A percentile compares a stretch with the other conserved stretches of the same genome.
Evolutionary conservation across 35 echinoderm and acorn worm species (phyloP).

Genomic region (Diadema setosum): DNA sequence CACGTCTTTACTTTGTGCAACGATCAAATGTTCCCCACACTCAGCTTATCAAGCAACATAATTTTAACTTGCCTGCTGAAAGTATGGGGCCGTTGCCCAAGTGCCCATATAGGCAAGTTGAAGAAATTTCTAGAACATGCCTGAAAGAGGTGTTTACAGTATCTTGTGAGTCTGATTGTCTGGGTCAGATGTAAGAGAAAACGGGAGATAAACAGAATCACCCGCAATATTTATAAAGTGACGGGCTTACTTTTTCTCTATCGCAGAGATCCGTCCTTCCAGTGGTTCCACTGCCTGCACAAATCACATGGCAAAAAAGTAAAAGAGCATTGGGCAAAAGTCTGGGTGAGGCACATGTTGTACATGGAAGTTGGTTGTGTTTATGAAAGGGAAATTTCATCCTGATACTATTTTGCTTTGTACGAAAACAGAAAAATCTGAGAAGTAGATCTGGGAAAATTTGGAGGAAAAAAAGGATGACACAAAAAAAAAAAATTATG

Average conservation of each 20-base stretch:
- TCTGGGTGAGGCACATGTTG: neutral
- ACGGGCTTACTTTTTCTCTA: slow-evolving; percentile 82
- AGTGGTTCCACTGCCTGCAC: slow-evolving; percentile 60
- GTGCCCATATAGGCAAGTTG: neutral
- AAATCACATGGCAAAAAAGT: neutral
- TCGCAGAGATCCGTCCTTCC: slow-evolving; percentile 45
- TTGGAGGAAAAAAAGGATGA: too few species aligned
- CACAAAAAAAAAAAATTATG: too few species aligned
- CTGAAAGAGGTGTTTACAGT: neutral
- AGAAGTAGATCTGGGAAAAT: too few species aligned
- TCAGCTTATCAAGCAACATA: too few species aligned
- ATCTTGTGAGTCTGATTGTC: neutral
- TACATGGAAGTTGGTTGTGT: neutral
- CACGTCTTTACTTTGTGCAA: too few species aligned
- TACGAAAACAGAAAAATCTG: neutral
- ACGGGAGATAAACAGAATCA: neutral
- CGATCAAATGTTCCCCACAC: too few species aligned
- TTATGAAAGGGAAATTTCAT: neutral
- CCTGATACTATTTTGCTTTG: neutral
- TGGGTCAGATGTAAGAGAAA: neutral
- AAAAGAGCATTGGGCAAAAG: neutral
- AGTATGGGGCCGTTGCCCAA: neutral
- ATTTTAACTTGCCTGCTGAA: neutral
- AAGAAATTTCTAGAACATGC: neutral
- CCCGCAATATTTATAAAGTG: neutral